Evolutionary conservation across 2,888 invertebrate species (phyloP), one percentile per base, ranked within the genome.

Genomic region (Phalera bucephala): DNA sequence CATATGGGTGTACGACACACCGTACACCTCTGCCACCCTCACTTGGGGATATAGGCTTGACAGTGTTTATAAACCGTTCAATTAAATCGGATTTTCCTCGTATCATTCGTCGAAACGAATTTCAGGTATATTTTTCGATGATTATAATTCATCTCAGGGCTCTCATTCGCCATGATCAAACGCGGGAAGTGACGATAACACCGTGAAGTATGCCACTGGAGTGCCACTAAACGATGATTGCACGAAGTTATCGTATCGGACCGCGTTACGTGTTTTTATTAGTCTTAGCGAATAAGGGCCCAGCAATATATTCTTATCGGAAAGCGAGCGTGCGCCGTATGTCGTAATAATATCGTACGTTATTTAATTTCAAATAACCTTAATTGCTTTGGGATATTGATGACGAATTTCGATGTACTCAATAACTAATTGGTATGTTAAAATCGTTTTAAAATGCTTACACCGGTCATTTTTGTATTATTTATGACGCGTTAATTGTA

Each of bases 401-500:
- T 51, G 50, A 54, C 34, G 33, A 45, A 46, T 50, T 55, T 39
- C 42, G 45, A 33, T 38, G 36, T 44, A 44, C 36, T 38, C 30
- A 43, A 32, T 54, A 40, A 49, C 45, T 57, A 67, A 67, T 65
- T 53, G 47, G 52, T 53, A 40, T 43, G 56, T 47, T 49, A 36
- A 50, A 63, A 62, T 59, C 50, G 57, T 50, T 51, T 50, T 54
- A 42, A 56, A 60, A 52, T 52, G 49, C 40, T 31, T 45, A 37
- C 40, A 45, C 35, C 36, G 41, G 36, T 48, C 52, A 52, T 64
- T 57, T 60, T 38, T 49, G 19, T 21, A 42, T 57, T 51, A 64
- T 61, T 64, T 64, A 64, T 45, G 55, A 52, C 36, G 42, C 33
- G 46, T 50, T 52, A 58, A 67, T 52, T 56, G 61, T 50, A 40